Evolutionary conservation across 2,113 vertebrate genomes (phyloP).

Genomic region (Poeciliopsis occidentalis): DNA sequence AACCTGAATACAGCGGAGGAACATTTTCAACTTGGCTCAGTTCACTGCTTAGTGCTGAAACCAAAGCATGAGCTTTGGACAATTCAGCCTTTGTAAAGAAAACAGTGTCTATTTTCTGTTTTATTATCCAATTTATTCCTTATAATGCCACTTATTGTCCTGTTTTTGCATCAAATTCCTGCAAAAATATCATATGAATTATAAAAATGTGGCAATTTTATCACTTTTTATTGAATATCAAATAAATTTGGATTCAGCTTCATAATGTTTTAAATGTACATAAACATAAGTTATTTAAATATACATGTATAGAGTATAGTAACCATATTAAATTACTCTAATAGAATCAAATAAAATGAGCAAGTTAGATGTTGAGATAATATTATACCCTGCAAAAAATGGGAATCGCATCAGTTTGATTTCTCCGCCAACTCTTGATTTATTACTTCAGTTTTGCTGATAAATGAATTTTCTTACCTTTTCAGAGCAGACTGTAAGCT

Average conservation of each 20-base stretch:
- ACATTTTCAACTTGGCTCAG: not conserved
- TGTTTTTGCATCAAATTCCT: not conserved
- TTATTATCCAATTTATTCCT: not conserved
- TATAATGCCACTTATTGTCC: not conserved
- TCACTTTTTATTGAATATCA: not conserved
- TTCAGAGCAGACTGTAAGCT: conserved; percentile 19
- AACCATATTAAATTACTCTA: not conserved
- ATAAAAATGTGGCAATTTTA: not conserved
- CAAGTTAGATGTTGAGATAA: not conserved
- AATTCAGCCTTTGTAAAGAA: not conserved
- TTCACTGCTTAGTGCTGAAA: not conserved
- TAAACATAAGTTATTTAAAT: not conserved
- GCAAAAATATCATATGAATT: not conserved
- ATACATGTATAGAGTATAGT: too few relatives aligned
- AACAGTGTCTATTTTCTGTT: not conserved
- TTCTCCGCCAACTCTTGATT: not conserved
- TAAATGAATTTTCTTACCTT: conserved; percentile 57
- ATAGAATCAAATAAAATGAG: not conserved
- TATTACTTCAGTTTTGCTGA: not conserved
- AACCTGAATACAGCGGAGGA: not conserved
- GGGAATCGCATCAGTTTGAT: not conserved
- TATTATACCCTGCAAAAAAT: not conserved
- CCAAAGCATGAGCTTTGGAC: not conserved
- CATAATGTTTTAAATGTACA: not conserved
- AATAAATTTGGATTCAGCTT: not conserved